Conservation (phyloP, 2,888 invertebrate genomes). For the Atethmia centrago region DNA sequence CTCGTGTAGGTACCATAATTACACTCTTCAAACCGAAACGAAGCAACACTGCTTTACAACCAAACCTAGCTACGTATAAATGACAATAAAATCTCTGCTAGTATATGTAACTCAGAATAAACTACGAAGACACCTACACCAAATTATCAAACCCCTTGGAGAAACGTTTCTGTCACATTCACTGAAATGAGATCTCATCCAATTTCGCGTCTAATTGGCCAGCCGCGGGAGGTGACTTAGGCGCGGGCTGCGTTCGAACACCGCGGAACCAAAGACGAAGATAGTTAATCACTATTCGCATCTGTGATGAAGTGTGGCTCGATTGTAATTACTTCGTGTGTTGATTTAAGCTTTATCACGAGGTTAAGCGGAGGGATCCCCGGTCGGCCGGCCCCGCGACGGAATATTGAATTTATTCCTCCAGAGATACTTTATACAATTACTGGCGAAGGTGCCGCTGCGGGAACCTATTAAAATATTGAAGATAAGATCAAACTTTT, state of each 20-base stretch:
- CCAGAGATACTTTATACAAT: constrained; percentile 85
- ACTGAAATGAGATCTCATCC: constrained; percentile 75
- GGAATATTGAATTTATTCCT: constrained; percentile 87
- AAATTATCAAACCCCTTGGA: constrained; percentile 68
- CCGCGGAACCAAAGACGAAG: constrained; percentile 78
- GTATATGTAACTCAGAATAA: constrained; percentile 37
- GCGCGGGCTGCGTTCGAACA: constrained; percentile 68
- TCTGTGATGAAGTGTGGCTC: constrained; percentile 87
- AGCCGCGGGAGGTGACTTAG: constrained; percentile 67
- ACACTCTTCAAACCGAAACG: background rate
- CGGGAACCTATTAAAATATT: constrained; percentile 90
- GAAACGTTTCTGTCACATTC: constrained; percentile 71
- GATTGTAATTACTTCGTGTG: constrained; percentile 89
- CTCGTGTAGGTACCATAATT: background rate
- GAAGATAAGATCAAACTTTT: constrained; percentile 89
- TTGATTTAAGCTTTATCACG: constrained; percentile 89
- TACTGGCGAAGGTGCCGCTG: constrained; percentile 87
- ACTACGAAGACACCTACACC: constrained; percentile 57
- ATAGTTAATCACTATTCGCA: constrained; percentile 88
- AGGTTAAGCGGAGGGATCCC: constrained; percentile 76
- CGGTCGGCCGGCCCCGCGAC: constrained; percentile 71
- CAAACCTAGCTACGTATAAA: background rate
- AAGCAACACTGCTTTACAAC: background rate
- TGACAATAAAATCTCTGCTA: constrained; percentile 26
- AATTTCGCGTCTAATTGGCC: constrained; percentile 76